Evolutionary conservation across 2,113 vertebrate genomes (phyloP).

Genomic region (Acanthisitta chloris): DNA sequence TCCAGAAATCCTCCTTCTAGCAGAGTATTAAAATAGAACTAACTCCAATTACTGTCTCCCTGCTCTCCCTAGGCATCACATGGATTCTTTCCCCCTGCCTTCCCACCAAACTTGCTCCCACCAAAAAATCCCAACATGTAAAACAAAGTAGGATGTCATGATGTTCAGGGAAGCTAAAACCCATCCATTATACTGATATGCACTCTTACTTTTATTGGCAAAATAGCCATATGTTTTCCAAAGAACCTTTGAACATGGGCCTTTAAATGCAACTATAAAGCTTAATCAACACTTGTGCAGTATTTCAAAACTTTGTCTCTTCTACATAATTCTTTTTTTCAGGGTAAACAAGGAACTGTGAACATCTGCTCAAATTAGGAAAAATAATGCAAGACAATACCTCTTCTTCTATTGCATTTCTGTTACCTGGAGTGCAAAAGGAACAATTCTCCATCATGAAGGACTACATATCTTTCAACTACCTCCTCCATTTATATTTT

Average conservation of each 20-base stretch:
- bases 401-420: neutral
- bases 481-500: neutral
- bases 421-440: neutral
- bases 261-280: neutral
- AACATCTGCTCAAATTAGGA: neutral
- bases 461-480: neutral
- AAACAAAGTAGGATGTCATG: neutral
- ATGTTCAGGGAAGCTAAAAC: neutral
- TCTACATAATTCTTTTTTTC: neutral
- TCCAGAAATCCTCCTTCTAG: neutral
- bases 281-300: neutral
- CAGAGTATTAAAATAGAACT: neutral
- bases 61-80: neutral
- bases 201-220: neutral
- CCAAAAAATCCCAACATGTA: neutral
- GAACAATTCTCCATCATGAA: neutral
- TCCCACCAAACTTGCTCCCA: neutral
- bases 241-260: neutral
- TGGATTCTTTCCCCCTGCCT: neutral
- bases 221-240: neutral
- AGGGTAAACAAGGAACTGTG: neutral
- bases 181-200: neutral
- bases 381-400: neutral
- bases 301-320: neutral
- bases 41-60: neutral